Percentiles rank a stretch among this genome's conserved stretches.
phyloP scores from a whole-genome alignment of 2,797 vertebrate genomes.

The Sorex maritimensis region DNA sequence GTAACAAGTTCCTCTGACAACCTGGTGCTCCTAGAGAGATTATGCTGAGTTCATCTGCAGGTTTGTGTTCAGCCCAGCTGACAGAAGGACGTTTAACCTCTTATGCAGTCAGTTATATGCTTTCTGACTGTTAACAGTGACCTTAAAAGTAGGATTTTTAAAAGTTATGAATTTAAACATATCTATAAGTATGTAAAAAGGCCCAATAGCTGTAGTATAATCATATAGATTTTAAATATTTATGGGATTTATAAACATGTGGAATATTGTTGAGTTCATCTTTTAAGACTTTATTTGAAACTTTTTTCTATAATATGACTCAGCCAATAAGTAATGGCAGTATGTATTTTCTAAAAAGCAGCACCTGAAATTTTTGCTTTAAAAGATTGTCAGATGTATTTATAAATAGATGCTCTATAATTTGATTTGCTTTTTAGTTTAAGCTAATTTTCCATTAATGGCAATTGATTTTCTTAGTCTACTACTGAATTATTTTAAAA shows the following conservation, averaged over 20 bases:
- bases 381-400: neutral
- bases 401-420: constrained; percentile 51
- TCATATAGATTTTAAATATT: constrained; percentile 7
- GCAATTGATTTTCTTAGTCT: constrained; percentile 43
- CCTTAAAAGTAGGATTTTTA: constrained; percentile 79
- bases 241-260: constrained; percentile 39
- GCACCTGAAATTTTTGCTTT: neutral
- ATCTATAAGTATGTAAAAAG: constrained; percentile 48
- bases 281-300: constrained; percentile 64
- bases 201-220: constrained; percentile 67
- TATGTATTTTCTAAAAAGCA: constrained; percentile 37
- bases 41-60: constrained; percentile 91
- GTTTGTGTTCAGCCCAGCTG: constrained; percentile 90
- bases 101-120: constrained; percentile 86
- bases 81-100: constrained; percentile 92
- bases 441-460: constrained; percentile 19
- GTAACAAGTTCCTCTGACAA: constrained; percentile 94
- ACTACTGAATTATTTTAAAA: constrained; percentile 18
- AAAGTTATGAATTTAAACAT: constrained; percentile 42
- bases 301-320: constrained; percentile 21
- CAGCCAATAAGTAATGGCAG: constrained; percentile 42
- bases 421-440: constrained; percentile 50
- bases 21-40: constrained; percentile 91
- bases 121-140: constrained; percentile 84
- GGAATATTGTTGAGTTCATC: constrained; percentile 59